Percentiles rank a stretch among this genome's conserved stretches.
These are phyloP conservation scores for Polyergus mexicanus DNA, from an alignment of 1,140 invertebrate species.

Conservation along the genomic window DNA sequence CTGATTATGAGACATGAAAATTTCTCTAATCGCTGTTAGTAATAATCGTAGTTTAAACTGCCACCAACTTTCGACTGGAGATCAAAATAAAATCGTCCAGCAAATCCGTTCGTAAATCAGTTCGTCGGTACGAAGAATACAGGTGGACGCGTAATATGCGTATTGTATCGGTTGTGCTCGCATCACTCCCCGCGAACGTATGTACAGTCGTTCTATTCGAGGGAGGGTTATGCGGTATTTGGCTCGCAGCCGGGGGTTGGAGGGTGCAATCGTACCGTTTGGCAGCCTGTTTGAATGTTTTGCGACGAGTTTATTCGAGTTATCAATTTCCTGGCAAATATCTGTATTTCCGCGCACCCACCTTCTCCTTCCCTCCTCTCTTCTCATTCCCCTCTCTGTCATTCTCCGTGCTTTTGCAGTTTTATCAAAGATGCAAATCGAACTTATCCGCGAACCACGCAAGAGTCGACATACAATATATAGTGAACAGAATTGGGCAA, in stretches of 20 bases:
- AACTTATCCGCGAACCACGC: background rate
- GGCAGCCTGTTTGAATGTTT: constrained; percentile 81
- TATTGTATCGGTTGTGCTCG: constrained; percentile 21
- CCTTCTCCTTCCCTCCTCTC: constrained; percentile 29
- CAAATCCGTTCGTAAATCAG: constrained; percentile 55
- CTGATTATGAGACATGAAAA: background rate
- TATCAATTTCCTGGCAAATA: constrained; percentile 86
- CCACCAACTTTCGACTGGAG: background rate
- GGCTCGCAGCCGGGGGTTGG: constrained; percentile 65
- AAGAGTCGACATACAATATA: background rate
- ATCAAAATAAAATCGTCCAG: constrained; percentile 31
- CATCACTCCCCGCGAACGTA: constrained; percentile 48
- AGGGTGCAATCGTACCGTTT: constrained; percentile 72
- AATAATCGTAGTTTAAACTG: background rate
- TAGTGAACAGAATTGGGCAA: too few species aligned
- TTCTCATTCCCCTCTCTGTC: background rate
- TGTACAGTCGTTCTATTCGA: constrained; percentile 33
- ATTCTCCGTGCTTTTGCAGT: constrained; percentile 14
- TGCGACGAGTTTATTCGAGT: constrained; percentile 84
- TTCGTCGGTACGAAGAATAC: constrained; percentile 31
- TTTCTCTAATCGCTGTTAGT: background rate
- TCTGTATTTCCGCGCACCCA: constrained; percentile 81
- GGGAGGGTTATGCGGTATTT: constrained; percentile 49
- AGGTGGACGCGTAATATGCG: constrained; percentile 41
- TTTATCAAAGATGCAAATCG: constrained; percentile 23